Evolutionary conservation across 2,797 vertebrate species (phyloP).

Genomic region (Pseudomugil tenellus): DNA sequence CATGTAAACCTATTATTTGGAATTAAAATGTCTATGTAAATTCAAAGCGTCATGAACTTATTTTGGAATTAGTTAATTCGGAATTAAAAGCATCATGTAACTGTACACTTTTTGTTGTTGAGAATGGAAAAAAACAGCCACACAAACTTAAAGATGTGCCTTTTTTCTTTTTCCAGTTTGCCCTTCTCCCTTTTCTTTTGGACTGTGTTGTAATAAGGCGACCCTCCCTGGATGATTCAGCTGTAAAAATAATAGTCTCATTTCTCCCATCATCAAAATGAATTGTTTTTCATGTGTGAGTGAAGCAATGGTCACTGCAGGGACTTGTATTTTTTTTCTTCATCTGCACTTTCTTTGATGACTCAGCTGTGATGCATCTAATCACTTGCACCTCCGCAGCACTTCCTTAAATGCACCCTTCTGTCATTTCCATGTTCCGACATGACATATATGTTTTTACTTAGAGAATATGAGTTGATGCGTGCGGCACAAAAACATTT

Average conservation of each 20-base stretch:
- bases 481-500: slow-evolving; percentile 33
- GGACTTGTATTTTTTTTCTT: slow-evolving; percentile 17
- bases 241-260: not conserved
- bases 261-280: slow-evolving; percentile 5
- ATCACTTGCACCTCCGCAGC: slow-evolving; percentile 8
- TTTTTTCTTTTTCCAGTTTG: too few relatives aligned
- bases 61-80: too few relatives aligned
- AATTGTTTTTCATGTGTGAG: slow-evolving; percentile 9
- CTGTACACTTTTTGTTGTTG: too few relatives aligned
- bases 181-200: not conserved
- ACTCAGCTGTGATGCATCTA: slow-evolving; percentile 30
- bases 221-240: slow-evolving; percentile 16
- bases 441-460: slow-evolving; percentile 32
- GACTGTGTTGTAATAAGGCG: slow-evolving; percentile 12
- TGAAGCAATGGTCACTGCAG: not conserved
- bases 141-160: slow-evolving; percentile 1
- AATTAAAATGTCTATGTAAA: too few relatives aligned
- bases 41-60: too few relatives aligned
- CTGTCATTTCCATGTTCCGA: not conserved
- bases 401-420: slow-evolving; percentile 14
- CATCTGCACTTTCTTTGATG: slow-evolving; percentile 5
- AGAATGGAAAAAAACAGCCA: not conserved
- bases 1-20: too few relatives aligned
- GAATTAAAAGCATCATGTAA: too few relatives aligned
- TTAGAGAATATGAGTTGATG: slow-evolving; percentile 52